A percentile compares a stretch with the other conserved stretches of the same genome.
These are phyloP conservation scores for Actinia equina DNA, from an alignment of 64 coral and sea anemone species.

Conservation along the genomic window DNA sequence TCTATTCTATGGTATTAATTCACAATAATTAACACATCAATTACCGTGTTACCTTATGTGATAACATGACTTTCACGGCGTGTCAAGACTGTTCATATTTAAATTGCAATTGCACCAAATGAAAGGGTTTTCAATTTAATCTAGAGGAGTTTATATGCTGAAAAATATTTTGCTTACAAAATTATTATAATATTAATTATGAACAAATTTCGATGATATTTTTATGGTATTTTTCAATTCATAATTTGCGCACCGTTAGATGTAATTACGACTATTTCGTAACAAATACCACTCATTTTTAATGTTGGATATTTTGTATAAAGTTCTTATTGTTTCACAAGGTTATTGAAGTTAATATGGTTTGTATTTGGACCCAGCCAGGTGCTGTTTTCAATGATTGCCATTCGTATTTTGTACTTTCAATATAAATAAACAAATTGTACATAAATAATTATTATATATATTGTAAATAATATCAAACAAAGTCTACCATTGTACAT, in stretches of 20 bases:
- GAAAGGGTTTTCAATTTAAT: background rate
- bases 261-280: background rate
- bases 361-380: background rate
- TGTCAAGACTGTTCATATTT: background rate
- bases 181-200: background rate
- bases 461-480: background rate
- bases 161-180: background rate
- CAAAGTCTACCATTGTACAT: too few relatives aligned
- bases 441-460: background rate
- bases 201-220: background rate
- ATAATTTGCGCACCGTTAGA: background rate
- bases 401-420: background rate
- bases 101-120: background rate
- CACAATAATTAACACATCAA: too few relatives aligned
- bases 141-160: background rate
- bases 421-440: background rate
- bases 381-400: background rate
- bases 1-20: too few relatives aligned
- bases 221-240: background rate
- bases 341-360: background rate
- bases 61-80: too few relatives aligned
- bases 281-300: background rate
- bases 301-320: background rate
- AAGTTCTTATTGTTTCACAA: background rate
- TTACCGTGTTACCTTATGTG: too few relatives aligned